Base-by-base conservation (phyloP, 2,888 invertebrate species). In the Synanthedon myopaeformis region DNA sequence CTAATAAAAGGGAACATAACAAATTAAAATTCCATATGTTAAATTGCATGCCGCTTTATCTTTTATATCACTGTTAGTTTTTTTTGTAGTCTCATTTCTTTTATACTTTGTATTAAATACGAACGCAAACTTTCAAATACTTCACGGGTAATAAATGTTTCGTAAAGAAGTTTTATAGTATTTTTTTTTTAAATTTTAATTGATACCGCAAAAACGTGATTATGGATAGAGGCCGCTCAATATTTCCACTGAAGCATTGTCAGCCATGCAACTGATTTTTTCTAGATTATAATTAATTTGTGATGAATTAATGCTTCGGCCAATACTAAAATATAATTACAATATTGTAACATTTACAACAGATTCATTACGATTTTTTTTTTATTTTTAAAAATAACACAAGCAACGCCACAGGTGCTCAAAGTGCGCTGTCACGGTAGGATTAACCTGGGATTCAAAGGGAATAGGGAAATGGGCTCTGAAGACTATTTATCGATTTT, bases 271-370 rank as follows among this genome's bases (percentile, higher is more conserved):
- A 61, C 55, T 52, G 54, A 56, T 58, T 61, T 63, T 61, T 63
- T 61, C 58, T 58, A 57, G 60, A 62, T 60, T 62, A 60, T 60
- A 61, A 61, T 62, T 61, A 63, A 62, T 63, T 60, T 60, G 61
- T 58, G 57, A 55, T 55, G 55, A 58, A 56, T 57, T 60, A 57
- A 60, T 62, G 60, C 59, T 61, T 62, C 60, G 59, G 62, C 59
- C 61, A 57, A 60, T 59, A 61, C 61, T 64, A 58, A 62, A 35
- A 64, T 56, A 58, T 55, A 59, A 56, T 58, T 54, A 57, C 49
- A 55, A 51, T 35, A 35, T 6, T 6, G 10, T 6, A 35, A 35
- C 35, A 35, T 6, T 8, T 10, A 35, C 10, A 35, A 10, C 3
- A 6, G 35, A 10, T 35, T 2, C 35, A 35, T 35, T 35, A 8